Base-by-base conservation (phyloP, 2,113 vertebrate species). In the Lasiurus cinereus region DNA sequence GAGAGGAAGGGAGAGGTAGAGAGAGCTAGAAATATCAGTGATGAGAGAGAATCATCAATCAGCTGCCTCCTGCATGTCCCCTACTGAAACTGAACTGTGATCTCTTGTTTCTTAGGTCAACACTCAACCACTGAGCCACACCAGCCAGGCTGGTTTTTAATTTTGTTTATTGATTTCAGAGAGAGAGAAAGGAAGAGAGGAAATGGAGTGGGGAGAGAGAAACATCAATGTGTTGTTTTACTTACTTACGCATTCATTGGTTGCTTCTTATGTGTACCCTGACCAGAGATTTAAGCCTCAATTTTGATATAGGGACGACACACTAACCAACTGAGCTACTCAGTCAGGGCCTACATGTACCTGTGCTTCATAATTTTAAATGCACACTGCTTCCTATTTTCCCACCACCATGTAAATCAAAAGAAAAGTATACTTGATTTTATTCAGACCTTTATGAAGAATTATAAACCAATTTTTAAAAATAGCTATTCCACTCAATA, bases 381-480 rank as follows among this genome's bases (percentile, higher is more conserved):
- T 69, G 14, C 43, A 69, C 15, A 18, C 27, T 18, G 1, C 52
- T 59, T 83, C 67, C 50, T 39, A 39, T 39, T 5, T 39, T 39
- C 52, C 70, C 48, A 0, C 19, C 33, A 76, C 12, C 9, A 64
- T 6, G 6, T 72, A 52, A 88, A 73, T 73, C 78, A 88, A 90
- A 36, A 92, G 48, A 64, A 77, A 6, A 85, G 8, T 5, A 33
- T 50, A 8, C 54, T 59, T 88, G 3, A 6, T 86, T 96, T 94
- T 73, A 91, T 66, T 91, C 24, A 88, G 50, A 73, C 15, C 22
- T 90, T 94, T 70, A 83, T 2, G 59, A 84, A 83, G 16, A 97
- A 48, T 77, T 52, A 85, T 52, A 69, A 93, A 77, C 36, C 50
- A 83, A 31, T 84, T 94, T 94, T 52, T 5, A 72, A 76, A 93